Percentiles rank a stretch among this genome's conserved stretches.
These are phyloP conservation scores for Nothobranchius kuhntae DNA, from an alignment of 2,113 vertebrate genomes.

Conservation along the genomic window DNA sequence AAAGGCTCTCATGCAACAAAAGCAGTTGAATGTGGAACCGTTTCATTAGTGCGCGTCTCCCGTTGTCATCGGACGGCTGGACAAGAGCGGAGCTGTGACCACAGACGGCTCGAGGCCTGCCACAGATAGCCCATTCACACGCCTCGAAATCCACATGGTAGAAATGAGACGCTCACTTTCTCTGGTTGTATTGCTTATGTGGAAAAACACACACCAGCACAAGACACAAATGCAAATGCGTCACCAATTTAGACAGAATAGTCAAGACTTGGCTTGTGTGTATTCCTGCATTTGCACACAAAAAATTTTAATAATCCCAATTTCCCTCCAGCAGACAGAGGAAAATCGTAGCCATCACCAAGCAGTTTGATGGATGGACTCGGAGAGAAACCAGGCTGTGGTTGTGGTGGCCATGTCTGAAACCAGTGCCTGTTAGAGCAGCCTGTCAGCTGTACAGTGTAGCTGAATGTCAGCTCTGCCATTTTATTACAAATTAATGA, in stretches of 20 bases:
- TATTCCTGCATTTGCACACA: background rate
- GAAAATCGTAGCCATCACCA: slow-evolving; percentile 20
- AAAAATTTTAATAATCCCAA: slow-evolving; percentile 11
- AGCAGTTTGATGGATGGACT: slow-evolving; percentile 63
- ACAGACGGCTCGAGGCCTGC: slow-evolving; percentile 61
- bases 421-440: slow-evolving; percentile 70
- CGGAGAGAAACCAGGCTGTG: slow-evolving; percentile 60
- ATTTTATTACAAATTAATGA: slow-evolving; percentile 75
- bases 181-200: slow-evolving; percentile 33
- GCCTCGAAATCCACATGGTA: slow-evolving; percentile 47
- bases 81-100: slow-evolving; percentile 55
- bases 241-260: slow-evolving; percentile 3
- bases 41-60: slow-evolving; percentile 72
- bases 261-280: slow-evolving; percentile 10
- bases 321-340: slow-evolving; percentile 21
- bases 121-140: slow-evolving; percentile 51
- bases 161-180: slow-evolving; percentile 31
- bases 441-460: slow-evolving; percentile 64
- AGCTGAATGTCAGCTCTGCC: slow-evolving; percentile 64
- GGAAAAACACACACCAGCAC: slow-evolving; percentile 35
- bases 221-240: background rate
- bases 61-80: slow-evolving; percentile 58
- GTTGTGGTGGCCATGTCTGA: slow-evolving; percentile 70
- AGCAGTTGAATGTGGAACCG: slow-evolving; percentile 62
- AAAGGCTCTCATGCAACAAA: slow-evolving; percentile 24